Percentiles rank a stretch among this genome's conserved stretches.
Evolutionary conservation across 2,888 invertebrate species (phyloP).

Genomic region (Diachrysia chrysitis): DNA sequence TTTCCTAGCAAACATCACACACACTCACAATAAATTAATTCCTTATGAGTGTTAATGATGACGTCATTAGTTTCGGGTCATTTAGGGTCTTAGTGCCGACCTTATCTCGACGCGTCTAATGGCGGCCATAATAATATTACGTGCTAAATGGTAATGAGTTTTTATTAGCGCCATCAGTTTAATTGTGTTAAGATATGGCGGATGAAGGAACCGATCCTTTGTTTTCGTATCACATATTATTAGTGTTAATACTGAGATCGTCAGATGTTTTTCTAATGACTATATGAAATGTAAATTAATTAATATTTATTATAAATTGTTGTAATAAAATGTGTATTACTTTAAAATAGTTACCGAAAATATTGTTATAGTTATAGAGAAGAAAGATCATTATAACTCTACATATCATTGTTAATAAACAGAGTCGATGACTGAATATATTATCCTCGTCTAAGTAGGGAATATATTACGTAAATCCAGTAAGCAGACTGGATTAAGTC

Average conservation of each 20-base stretch:
- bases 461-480: slow-evolving; percentile 32
- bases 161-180: slow-evolving; percentile 43
- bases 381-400: slow-evolving; percentile 12
- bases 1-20: slow-evolving; percentile 9
- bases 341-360: no score
- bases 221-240: not conserved
- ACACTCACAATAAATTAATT: slow-evolving; percentile 55
- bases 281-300: no score
- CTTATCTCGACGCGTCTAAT: slow-evolving; percentile 48
- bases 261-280: no score
- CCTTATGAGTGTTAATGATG: slow-evolving; percentile 63
- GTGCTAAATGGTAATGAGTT: slow-evolving; percentile 47
- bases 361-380: no score
- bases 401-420: not conserved
- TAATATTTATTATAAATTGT: no score
- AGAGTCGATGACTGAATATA: slow-evolving; percentile 13
- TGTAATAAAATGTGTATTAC: no score
- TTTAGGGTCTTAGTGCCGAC: slow-evolving; percentile 56
- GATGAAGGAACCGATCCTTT: not conserved
- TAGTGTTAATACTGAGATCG: no score
- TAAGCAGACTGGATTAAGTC: slow-evolving; percentile 30
- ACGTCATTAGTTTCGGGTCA: slow-evolving; percentile 66
- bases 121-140: slow-evolving; percentile 44
- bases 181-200: slow-evolving; percentile 18
- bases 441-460: not conserved